These are phyloP conservation scores for Octonoba sinensis DNA, from an alignment of 2,888 invertebrate species.

Conservation along the genomic window DNA sequence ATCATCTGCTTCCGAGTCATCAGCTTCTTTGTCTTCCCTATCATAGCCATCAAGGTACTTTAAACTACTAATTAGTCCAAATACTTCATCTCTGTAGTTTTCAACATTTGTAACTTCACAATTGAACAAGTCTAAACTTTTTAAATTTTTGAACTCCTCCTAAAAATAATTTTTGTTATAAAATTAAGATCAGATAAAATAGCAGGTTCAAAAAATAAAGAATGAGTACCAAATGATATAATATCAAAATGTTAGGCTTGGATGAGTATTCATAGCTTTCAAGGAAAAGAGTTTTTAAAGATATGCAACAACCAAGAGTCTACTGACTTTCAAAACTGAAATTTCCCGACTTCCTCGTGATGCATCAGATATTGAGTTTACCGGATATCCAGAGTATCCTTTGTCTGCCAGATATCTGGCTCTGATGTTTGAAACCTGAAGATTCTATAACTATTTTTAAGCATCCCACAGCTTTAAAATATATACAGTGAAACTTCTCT, in stretches of 20 bases:
- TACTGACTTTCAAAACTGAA: too few species aligned
- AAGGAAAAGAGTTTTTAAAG: too few species aligned
- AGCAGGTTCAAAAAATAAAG: neutral
- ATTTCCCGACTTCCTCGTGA: too few species aligned
- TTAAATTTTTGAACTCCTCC: constrained; percentile 86
- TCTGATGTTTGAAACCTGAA: too few species aligned
- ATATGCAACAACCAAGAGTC: too few species aligned
- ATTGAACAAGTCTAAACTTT: constrained; percentile 92
- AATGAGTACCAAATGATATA: neutral
- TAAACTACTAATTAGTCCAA: constrained; percentile 88
- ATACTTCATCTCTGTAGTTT: constrained; percentile 93
- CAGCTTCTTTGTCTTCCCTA: constrained; percentile 72
- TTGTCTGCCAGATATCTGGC: too few species aligned
- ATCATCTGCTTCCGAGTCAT: constrained; percentile 72
- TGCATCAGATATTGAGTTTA: too few species aligned
- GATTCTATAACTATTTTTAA: too few species aligned
- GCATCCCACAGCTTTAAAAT: too few species aligned
- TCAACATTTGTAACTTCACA: constrained; percentile 93
- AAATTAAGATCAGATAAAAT: neutral
- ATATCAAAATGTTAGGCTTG: neutral
- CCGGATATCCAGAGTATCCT: too few species aligned
- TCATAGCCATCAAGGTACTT: constrained; percentile 93
- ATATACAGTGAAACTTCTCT: too few species aligned
- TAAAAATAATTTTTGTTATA: constrained; percentile 72
- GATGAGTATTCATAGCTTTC: neutral